These are phyloP conservation scores for Limonius californicus DNA, from an alignment of 1,140 invertebrate genomes.

Conservation along the genomic window DNA sequence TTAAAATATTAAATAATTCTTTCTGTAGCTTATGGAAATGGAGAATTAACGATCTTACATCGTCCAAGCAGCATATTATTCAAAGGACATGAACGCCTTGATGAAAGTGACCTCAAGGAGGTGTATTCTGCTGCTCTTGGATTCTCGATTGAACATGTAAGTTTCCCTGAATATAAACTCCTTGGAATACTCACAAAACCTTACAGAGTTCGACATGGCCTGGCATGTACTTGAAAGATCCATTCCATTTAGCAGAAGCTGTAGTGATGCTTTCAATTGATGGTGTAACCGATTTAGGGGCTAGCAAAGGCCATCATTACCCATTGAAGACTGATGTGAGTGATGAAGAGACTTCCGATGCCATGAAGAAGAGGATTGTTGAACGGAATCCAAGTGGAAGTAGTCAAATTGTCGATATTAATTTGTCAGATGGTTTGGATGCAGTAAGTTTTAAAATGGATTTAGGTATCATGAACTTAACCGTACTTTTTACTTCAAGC, in stretches of 20 bases:
- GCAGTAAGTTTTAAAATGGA: conserved; percentile 50
- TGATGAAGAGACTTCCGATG: conserved; percentile 60
- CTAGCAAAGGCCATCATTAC: conserved; percentile 54
- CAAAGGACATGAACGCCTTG: conserved; percentile 56
- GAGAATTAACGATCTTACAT: conserved; percentile 64
- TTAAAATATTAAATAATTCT: no score
- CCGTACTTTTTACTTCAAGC: conserved; percentile 42
- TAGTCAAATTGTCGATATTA: conserved; percentile 60
- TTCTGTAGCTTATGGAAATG: conserved; percentile 58
- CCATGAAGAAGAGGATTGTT: conserved; percentile 54
- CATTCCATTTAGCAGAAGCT: conserved; percentile 74
- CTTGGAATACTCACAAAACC: conserved; percentile 4
- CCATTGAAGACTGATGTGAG: conserved; percentile 61
- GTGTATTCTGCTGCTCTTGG: conserved; percentile 68
- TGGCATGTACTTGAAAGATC: conserved; percentile 65
- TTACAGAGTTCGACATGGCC: conserved; percentile 65
- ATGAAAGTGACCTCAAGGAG: conserved; percentile 64
- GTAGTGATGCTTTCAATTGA: conserved; percentile 70
- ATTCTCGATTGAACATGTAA: conserved; percentile 60
- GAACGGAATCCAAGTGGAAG: conserved; percentile 55
- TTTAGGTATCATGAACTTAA: conserved; percentile 21
- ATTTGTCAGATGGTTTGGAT: conserved; percentile 60
- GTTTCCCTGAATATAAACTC: conserved; percentile 17
- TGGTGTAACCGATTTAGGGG: conserved; percentile 57
- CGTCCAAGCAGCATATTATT: conserved; percentile 64